Percentiles rank a stretch among this genome's conserved stretches.
Conservation (phyloP, 2,797 vertebrate species). For the Crenichthys baileyi region DNA sequence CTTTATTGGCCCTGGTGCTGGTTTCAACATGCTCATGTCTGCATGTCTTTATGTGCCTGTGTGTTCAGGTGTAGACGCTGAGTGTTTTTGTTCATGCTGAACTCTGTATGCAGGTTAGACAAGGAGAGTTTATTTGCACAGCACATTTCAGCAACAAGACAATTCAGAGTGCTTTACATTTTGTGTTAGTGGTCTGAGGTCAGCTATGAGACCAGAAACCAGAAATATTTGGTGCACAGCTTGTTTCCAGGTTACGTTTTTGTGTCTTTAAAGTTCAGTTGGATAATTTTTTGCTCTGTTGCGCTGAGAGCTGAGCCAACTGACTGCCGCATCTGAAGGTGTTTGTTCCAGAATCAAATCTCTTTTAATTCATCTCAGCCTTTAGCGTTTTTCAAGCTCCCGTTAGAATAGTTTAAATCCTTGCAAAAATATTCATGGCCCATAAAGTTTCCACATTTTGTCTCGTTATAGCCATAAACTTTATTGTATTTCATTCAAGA, state of each 20-base stretch:
- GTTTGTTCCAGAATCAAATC: neutral
- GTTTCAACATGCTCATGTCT: slow-evolving; percentile 1
- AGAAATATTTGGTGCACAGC: neutral
- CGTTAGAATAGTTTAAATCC: neutral
- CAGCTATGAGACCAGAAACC: neutral
- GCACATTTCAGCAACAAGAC: too few relatives aligned
- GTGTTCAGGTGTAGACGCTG: slow-evolving; percentile 8
- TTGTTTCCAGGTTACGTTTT: neutral
- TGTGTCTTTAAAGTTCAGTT: neutral
- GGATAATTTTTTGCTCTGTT: neutral
- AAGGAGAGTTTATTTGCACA: too few relatives aligned
- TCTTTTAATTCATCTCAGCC: too few relatives aligned
- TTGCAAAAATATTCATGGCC: neutral
- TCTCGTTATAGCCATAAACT: too few relatives aligned
- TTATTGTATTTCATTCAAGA: too few relatives aligned
- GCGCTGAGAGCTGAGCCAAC: too few relatives aligned
- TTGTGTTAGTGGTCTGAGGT: neutral
- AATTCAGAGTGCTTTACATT: too few relatives aligned
- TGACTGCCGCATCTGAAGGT: too few relatives aligned
- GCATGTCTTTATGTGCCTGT: slow-evolving; percentile 1
- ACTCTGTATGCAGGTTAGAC: neutral
- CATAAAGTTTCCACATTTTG: neutral
- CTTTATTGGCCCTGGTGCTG: slow-evolving; percentile 31
- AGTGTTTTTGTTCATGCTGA: neutral
- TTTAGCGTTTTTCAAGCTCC: neutral